phyloP scores from a whole-genome alignment of 2,113 vertebrate species.

The Cheirogaleus medius region DNA sequence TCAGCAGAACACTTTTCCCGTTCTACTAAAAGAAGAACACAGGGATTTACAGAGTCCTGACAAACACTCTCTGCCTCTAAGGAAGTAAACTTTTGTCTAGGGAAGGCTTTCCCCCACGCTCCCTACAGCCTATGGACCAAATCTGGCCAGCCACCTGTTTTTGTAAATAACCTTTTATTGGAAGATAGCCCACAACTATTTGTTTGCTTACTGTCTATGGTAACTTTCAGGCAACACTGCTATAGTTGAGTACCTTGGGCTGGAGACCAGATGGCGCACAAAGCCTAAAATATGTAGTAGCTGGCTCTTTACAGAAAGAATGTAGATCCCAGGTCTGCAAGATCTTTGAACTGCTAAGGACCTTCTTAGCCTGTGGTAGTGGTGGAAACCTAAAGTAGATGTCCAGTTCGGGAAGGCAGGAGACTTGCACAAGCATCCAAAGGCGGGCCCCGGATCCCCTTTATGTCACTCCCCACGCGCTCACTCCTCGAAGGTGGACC shows the following conservation, averaged over 20 bases:
- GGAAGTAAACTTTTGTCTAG: neutral
- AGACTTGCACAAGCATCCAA: neutral
- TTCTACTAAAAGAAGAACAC: neutral
- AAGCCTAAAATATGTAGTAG: neutral
- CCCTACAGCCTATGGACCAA: neutral
- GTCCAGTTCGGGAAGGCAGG: neutral
- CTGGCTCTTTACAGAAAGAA: neutral
- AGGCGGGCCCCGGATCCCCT: neutral
- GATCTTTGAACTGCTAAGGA: neutral
- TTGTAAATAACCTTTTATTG: neutral
- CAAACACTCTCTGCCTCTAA: neutral
- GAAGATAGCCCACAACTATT: neutral
- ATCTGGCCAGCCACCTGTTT: neutral
- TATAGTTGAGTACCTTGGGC: accelerated
- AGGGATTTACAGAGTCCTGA: neutral
- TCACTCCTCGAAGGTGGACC: neutral
- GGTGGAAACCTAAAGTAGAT: neutral
- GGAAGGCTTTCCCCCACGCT: neutral
- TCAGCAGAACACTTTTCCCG: neutral
- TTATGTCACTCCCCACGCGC: neutral
- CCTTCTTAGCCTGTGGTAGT: neutral
- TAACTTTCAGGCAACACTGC: neutral
- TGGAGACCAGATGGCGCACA: neutral
- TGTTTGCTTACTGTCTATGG: neutral
- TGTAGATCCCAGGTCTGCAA: neutral